Base-by-base conservation (phyloP, 2,113 vertebrate species). In the Dicaeum eximium region DNA sequence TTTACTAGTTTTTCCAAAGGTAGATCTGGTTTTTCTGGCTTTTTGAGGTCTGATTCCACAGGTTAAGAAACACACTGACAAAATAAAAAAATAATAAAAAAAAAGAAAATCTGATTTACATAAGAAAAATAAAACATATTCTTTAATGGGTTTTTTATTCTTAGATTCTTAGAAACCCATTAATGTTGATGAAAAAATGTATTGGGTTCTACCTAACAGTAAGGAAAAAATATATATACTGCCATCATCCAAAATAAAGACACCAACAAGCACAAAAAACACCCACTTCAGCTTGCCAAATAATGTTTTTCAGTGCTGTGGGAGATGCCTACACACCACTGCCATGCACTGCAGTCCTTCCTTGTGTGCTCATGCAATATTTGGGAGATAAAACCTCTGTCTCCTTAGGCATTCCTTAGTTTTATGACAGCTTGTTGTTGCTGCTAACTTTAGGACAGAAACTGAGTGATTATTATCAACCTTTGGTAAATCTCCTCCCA, bases 201-300 rank as follows among this genome's bases (percentile, higher is more conserved):
- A 27, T 27, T 72, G 10, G 5, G 2, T 44, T n/a, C 22, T 40
- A 25, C 31, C 11, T 58, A 56, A 30, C 5, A 37, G 6, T 45
- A 65, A 56, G 6, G 10, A 51, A 74, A 61, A 75, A 33, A 48
- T 1, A 0, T 7, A 0, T 7, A 23, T 7, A 19, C 37, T 58
- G 6, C 13, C 54, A 20, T 70, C 1, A 33, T 64, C 61, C 1
- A 42, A 69, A 53, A 67, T 15, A 81, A 73, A 60, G 1, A 9
- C 18, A 66, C 4, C 12, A 47, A 23, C 5, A 56, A n/a, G 37
- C 15, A 80, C 3, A 47, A 47, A 15, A 24, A 13, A 1, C 0
- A 1, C 6, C 10, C 28, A 42, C 2, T 67, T 74, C 15, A 21
- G 12, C 35, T 66, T 60, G 24, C 24, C 1, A 1, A 53, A 11